Evolutionary conservation across 2,113 vertebrate species (phyloP).

Genomic region (Laterallus jamaicensis): DNA sequence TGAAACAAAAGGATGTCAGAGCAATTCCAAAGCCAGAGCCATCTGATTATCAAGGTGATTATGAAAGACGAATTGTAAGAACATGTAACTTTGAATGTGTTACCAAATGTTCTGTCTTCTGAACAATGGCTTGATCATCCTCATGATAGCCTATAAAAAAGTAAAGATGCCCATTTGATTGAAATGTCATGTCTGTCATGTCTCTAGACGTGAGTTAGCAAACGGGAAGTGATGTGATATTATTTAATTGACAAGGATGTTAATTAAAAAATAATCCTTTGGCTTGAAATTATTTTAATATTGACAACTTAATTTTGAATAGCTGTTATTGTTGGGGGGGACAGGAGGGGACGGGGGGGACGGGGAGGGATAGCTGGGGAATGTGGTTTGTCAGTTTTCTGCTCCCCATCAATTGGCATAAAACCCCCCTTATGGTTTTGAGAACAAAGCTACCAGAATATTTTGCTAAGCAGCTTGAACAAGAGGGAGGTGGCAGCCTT

Average conservation of each 20-base stretch:
- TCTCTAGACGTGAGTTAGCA: background rate
- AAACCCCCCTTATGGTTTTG: background rate
- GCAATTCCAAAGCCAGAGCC: background rate
- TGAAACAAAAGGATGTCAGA: background rate
- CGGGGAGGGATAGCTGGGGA: background rate
- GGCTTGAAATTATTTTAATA: background rate
- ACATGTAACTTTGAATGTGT: background rate
- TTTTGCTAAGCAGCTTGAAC: background rate
- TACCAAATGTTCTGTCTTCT: background rate
- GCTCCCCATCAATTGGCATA: background rate
- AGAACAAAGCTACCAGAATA: background rate
- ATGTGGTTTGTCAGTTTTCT: background rate
- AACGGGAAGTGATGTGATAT: background rate
- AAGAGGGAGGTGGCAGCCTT: background rate
- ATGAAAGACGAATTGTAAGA: constrained; percentile 11
- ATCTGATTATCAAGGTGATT: constrained; percentile 10
- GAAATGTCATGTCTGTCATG: background rate
- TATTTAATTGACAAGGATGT: background rate
- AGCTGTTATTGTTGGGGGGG: background rate
- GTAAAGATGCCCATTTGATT: background rate
- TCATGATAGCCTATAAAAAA: background rate
- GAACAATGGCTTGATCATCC: background rate
- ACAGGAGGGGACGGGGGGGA: too few relatives aligned
- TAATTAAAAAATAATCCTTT: background rate
- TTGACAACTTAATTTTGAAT: background rate